These are phyloP conservation scores for Pangasianodon hypophthalmus DNA, from an alignment of 2,113 vertebrate species.

Conservation along the genomic window DNA sequence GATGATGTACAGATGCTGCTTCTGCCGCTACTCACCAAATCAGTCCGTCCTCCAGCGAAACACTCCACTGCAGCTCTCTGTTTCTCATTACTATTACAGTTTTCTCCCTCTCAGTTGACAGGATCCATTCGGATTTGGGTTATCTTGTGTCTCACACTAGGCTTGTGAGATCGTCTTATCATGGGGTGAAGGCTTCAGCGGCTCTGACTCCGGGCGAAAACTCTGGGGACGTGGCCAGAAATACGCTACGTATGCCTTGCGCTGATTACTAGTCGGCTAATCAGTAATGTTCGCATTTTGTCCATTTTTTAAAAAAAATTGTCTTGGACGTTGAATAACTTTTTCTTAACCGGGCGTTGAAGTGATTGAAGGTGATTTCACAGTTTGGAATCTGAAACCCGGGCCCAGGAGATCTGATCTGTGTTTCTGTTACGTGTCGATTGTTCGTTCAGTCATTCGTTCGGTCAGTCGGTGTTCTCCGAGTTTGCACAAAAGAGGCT, in stretches of 20 bases:
- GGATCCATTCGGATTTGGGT: background rate
- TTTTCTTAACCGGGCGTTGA: background rate
- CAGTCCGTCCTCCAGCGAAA: background rate
- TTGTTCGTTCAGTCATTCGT: background rate
- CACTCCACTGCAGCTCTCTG: background rate
- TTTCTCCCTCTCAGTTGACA: too few species aligned
- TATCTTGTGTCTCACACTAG: background rate
- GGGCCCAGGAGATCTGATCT: background rate
- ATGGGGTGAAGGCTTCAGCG: background rate
- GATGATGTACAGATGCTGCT: background rate
- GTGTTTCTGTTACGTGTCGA: background rate
- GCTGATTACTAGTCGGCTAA: background rate
- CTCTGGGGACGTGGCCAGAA: background rate
- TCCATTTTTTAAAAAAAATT: background rate
- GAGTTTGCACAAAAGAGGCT: slow-evolving; percentile 19
- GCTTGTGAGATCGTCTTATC: background rate
- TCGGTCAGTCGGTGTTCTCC: background rate
- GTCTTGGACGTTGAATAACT: background rate
- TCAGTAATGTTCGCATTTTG: background rate
- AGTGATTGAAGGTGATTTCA: background rate
- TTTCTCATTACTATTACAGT: background rate
- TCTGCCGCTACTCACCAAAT: background rate
- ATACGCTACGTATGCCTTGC: background rate
- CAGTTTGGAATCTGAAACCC: background rate
- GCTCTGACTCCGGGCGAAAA: too few species aligned